Conservation (phyloP, 2,797 vertebrate genomes). For the Pantherophis vulpinus region DNA sequence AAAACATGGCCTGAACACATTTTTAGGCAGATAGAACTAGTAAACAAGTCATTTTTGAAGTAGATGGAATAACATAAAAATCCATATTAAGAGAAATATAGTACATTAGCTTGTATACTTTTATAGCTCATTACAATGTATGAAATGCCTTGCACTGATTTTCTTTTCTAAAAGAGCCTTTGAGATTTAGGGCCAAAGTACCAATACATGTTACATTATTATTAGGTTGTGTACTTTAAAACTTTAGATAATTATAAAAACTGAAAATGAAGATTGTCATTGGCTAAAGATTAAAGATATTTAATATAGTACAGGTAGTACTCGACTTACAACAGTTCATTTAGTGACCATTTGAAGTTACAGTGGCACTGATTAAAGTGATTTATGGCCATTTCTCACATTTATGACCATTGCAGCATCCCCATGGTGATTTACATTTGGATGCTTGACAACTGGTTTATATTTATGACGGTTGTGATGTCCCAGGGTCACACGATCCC, state of each 20-base stretch:
- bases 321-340: no score
- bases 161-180: neutral
- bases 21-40: neutral
- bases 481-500: no score
- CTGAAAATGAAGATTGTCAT: neutral
- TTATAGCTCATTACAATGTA: neutral
- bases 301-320: neutral
- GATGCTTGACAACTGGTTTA: no score
- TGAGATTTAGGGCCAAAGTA: no score
- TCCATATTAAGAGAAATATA: neutral
- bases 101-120: neutral
- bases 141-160: no score
- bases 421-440: no score
- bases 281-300: neutral
- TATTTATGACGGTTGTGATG: no score
- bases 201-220: neutral
- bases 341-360: no score
- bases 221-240: neutral
- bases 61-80: neutral
- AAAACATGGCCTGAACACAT: neutral
- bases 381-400: no score
- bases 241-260: neutral
- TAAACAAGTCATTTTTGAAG: neutral
- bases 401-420: no score
- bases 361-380: no score